A percentile compares a stretch with the other conserved stretches of the same genome.
These are phyloP conservation scores for Rhinogobius similis DNA, from an alignment of 2,113 vertebrate genomes.

Conservation along the genomic window DNA sequence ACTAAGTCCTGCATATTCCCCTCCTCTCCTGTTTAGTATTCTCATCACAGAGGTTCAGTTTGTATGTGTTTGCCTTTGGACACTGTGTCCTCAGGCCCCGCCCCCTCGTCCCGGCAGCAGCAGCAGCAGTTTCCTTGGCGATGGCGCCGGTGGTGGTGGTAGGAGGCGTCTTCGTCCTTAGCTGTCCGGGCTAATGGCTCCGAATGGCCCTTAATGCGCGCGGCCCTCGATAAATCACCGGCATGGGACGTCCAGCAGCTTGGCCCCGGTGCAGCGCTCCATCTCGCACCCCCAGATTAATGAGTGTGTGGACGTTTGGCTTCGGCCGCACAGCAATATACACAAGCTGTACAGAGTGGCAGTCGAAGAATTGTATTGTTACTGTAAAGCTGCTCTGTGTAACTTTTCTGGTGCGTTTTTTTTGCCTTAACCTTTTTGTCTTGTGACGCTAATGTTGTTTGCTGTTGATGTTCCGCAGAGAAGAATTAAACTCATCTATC, in stretches of 20 bases:
- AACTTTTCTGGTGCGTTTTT: too few species aligned
- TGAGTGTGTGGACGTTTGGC: conserved; percentile 73
- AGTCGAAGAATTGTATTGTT: too few species aligned
- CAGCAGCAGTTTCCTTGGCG: not conserved
- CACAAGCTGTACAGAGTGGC: conserved; percentile 39
- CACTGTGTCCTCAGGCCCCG: conserved; percentile 25
- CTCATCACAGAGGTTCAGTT: conserved; percentile 13
- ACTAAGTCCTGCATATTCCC: not conserved
- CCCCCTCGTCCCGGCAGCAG: conserved; percentile 30
- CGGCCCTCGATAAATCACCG: conserved; percentile 75
- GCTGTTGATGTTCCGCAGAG: too few species aligned
- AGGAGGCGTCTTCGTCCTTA: conserved; percentile 68
- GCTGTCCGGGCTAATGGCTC: conserved; percentile 73
- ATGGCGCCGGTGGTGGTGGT: not conserved
- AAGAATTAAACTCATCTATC: too few species aligned
- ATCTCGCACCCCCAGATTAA: conserved; percentile 72
- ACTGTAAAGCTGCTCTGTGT: too few species aligned
- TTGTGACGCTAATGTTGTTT: too few species aligned
- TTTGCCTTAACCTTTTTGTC: too few species aligned
- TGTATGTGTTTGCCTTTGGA: conserved; percentile 17
- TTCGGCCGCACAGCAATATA: conserved; percentile 53
- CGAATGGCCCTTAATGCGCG: conserved; percentile 67
- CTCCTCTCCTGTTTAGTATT: conserved; percentile 4
- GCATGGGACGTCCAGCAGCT: conserved; percentile 72
- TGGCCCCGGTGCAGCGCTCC: conserved; percentile 58